Evolutionary conservation across 2,888 invertebrate genomes (phyloP), one percentile per base, ranked within the genome.

Genomic region (Hybos culiciformis): DNA sequence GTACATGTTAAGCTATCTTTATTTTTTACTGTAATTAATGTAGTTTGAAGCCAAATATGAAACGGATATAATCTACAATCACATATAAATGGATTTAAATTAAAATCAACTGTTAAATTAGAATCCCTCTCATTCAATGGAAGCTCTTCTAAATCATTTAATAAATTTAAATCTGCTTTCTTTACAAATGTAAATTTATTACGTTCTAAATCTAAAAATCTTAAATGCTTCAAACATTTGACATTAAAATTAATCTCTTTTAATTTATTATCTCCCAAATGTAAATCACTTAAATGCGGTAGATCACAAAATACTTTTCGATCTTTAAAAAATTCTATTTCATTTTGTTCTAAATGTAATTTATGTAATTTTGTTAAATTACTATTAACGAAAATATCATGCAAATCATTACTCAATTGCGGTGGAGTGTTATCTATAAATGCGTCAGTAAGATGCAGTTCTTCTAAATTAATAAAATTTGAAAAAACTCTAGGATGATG

Each of bases 311-410:
- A 84, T 1, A 82, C 75, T 36, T 70, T 70, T 12, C 69, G 66
- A 56, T 80, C 78, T 46, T 68, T 69, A 50, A 83, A 80, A 39
- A 70, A 67, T 20, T 71, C 72, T 23, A 84, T 82, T 59, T 82
- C 79, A 57, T 84, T 84, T 53, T 82, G 80, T 54, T 83, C 83
- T 53, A 84, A 60, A 58, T 84, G 83, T 3, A 84, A 60, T 55
- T 83, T 82, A 48, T 73, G 72, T 49, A 84, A 60, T 47, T 72
- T 74, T 1, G 71, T 72, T 48, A 83, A 57, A 54, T 78, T 76
- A 51, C 80, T 77, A 50, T 78, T 76, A 7, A 75, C 72, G 55
- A 83, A 83, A 44, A 82, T 78, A 51, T 78, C 75, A 51, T 79
- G 78, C n/a, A 82, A 62, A 54, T 80, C 78, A 45, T 73, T 68